Percentiles rank a stretch among this genome's conserved stretches.
These are phyloP conservation scores for Gobionotothen gibberifrons DNA, from an alignment of 2,797 vertebrate genomes.

Conservation along the genomic window DNA sequence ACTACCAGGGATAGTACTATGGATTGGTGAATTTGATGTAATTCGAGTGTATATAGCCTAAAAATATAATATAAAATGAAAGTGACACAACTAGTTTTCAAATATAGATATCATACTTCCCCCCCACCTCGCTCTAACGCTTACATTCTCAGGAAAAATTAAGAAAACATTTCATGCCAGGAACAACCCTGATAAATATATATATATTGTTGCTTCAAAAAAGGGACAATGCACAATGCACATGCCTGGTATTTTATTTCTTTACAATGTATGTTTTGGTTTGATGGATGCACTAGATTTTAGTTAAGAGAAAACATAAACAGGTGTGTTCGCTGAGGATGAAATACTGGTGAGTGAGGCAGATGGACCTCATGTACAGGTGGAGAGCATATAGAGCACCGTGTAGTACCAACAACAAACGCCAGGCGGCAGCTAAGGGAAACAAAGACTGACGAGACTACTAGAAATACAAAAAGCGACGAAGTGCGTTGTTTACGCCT, in stretches of 20 bases:
- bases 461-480: slow-evolving; percentile 47
- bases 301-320: neutral
- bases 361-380: neutral
- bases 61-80: no score
- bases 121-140: neutral
- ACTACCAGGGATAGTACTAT: no score
- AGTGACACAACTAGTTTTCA: neutral
- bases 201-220: neutral
- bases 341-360: neutral
- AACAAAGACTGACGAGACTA: neutral
- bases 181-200: neutral
- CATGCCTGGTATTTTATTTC: neutral
- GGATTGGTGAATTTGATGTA: no score
- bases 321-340: neutral
- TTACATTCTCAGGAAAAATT: neutral
- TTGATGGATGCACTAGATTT: neutral
- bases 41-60: no score
- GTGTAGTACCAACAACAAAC: slow-evolving; percentile 3
- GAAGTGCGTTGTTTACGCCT: slow-evolving; percentile 80
- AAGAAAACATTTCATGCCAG: neutral
- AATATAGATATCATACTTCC: neutral
- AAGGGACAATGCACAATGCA: neutral
- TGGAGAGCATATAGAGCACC: neutral
- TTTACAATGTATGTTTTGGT: neutral
- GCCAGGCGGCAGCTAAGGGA: slow-evolving; percentile 21